Evolutionary conservation across 2,888 invertebrate species (phyloP), one percentile per base, ranked within the genome.

Genomic region (Thereva unica): DNA sequence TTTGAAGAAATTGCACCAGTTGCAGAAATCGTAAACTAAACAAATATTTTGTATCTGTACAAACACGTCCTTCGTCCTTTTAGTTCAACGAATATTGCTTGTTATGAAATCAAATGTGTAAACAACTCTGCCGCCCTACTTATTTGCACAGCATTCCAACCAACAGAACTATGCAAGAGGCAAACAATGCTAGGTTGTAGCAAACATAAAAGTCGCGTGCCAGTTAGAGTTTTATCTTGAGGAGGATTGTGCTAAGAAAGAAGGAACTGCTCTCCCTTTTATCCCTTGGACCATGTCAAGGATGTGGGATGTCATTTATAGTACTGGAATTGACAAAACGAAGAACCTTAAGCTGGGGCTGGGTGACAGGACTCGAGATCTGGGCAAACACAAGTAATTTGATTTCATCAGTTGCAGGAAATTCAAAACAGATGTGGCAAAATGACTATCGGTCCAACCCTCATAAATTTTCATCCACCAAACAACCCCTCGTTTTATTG

Each of bases 371-470:
- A 55, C 47, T 34, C 42, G 45, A 64, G 63, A 54, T 67, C 69
- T 69, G 56, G 49, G 47, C 55, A 69, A 69, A 69, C 69, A 69
- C 40, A 67, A 64, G 53, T 69, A 69, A 69, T 67, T 67, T 67
- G 64, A 69, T 69, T 69, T 69, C 67, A 61, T 69, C 67, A 69
- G 57, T 69, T 49, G 42, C 41, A 57, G 59, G 67, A 57, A 64
- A 64, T 52, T 64, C 57, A 59, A 44, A 69, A 34, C 66, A 68
- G 66, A 50, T 68, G 68, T 59, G 68, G 56, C 54, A 23, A 23
- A 23, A 23, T 23, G 23, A 23, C 23, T 23, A 23, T 23, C 23
- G 23, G 23, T 23, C 23, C 23, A 23, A 23, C 23, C 23, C 23
- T 23, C 23, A 23, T 23, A 23, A 23, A 23, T 23, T 23, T 23